A percentile compares a stretch with the other conserved stretches of the same genome.
phyloP scores from a whole-genome alignment of 2,888 invertebrate species.

The Sarcophaga caerulescens region DNA sequence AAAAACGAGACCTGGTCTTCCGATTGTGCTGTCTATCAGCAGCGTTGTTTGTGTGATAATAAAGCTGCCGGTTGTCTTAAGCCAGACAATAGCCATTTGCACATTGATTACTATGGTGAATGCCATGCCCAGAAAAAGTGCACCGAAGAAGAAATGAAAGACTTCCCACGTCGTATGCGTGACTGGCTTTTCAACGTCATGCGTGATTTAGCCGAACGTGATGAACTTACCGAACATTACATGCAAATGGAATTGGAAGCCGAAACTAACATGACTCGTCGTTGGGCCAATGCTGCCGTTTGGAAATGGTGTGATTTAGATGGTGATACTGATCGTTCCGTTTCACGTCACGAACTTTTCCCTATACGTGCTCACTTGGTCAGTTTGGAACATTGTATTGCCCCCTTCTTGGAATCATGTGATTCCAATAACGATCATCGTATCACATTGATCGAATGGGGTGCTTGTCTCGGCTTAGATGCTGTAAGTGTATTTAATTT shows the following conservation, averaged over 20 bases:
- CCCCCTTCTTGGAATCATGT: constrained; percentile 96
- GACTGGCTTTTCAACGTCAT: constrained; percentile 99
- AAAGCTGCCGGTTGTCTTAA: constrained; percentile 88
- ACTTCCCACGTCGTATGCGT: constrained; percentile 98
- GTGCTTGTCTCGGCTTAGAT: constrained; percentile 91
- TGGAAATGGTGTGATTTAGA: constrained; percentile 99
- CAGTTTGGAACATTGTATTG: constrained; percentile 98
- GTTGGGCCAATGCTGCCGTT: constrained; percentile 95
- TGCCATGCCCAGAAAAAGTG: constrained; percentile 93
- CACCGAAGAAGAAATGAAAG: constrained; percentile 91
- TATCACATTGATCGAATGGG: constrained; percentile 96
- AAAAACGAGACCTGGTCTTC: constrained; percentile 97
- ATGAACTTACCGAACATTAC: constrained; percentile 91
- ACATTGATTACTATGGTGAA: constrained; percentile 96
- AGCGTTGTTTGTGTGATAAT: constrained; percentile 94
- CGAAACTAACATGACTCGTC: constrained; percentile 90
- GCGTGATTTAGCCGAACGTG: constrained; percentile 95
- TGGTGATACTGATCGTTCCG: constrained; percentile 93
- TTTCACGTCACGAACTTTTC: constrained; percentile 97
- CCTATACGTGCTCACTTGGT: constrained; percentile 97
- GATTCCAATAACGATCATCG: constrained; percentile 94
- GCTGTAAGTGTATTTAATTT: constrained; percentile 83
- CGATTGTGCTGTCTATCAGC: constrained; percentile 96
- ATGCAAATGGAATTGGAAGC: constrained; percentile 94
- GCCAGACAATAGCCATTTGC: constrained; percentile 90